Evolutionary conservation across 2,797 vertebrate species (phyloP).

Genomic region (Bovichtus diacanthus): DNA sequence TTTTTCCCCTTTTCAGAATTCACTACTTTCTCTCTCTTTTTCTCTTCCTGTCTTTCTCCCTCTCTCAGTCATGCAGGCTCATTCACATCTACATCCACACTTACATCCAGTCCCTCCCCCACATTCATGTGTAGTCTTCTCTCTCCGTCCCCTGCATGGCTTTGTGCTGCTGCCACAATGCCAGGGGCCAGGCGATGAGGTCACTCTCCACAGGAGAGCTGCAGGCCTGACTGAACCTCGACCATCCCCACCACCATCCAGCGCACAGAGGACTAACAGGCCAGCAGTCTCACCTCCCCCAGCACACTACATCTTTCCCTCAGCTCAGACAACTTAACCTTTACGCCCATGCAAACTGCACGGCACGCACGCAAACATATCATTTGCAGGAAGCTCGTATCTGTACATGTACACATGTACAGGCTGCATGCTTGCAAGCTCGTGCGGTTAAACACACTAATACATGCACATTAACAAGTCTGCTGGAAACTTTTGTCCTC

Average conservation of each 20-base stretch:
- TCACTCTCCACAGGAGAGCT: constrained; percentile 84
- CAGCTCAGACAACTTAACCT: constrained; percentile 42
- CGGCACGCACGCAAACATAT: background rate
- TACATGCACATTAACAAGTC: constrained; percentile 16
- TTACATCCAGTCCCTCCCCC: constrained; percentile 71
- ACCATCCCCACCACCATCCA: constrained; percentile 66
- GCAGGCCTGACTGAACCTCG: constrained; percentile 79
- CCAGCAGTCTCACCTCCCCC: constrained; percentile 54
- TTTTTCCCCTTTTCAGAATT: constrained; percentile 44
- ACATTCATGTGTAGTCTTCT: constrained; percentile 65
- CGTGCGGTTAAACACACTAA: constrained; percentile 21
- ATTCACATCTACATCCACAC: constrained; percentile 64
- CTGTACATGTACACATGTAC: background rate
- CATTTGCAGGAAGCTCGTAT: constrained; percentile 31
- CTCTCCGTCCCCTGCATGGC: constrained; percentile 73
- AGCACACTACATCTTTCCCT: constrained; percentile 39
- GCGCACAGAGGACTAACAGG: constrained; percentile 23
- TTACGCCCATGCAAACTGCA: constrained; percentile 26
- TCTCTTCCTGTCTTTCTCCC: constrained; percentile 55
- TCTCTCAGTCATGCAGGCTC: constrained; percentile 56
- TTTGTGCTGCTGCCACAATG: constrained; percentile 82
- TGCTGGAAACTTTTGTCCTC: constrained; percentile 67
- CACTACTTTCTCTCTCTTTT: constrained; percentile 36
- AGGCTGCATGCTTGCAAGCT: constrained; percentile 20
- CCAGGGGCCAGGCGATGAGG: constrained; percentile 82